Evolutionary conservation across 2,113 vertebrate genomes (phyloP), one percentile per base, ranked within the genome.

Genomic region (Chaetops frenatus): DNA sequence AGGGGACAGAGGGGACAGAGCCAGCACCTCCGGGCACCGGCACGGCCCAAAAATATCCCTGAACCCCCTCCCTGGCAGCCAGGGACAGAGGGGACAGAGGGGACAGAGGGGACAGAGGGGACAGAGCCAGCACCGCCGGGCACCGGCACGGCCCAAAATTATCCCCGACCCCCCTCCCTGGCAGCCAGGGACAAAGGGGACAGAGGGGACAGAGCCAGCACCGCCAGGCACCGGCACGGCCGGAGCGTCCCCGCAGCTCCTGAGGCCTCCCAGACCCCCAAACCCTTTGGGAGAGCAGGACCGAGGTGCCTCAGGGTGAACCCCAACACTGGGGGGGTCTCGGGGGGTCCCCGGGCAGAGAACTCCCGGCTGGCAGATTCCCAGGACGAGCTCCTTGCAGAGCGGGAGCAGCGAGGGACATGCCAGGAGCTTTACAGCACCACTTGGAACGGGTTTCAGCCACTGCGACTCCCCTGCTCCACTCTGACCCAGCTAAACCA

Each of bases 401-500:
- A 88, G 28, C 7, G n/a, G 89, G 83, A 92, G 67, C 89, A 54
- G 65, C 3, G 45, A 56, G 79, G 76, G 92, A 81, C 72, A 11
- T 79, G 92, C 87, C 95, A 71, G 92, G 77, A 92, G 89, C 67
- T 83, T 94, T 77, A 67, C 92, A 85, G n/a, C 92, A 86, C 53
- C 25, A 1, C 90, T 64, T 53, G 84, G 92, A 94, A 90, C 94
- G 77, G 71, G 85, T 95, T 92, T 47, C 94, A 93, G 90, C 90
- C 81, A 0, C 96, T 22, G 83, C 15, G 91, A 48, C 91, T 96
- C 91, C 92, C 51, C 14, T 47, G 87, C 85, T 86, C 71, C 65
- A 36, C 92, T 89, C 18, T 4, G 87, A 51, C 93, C 96, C 88
- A 73, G 96, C 22, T 35, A 92, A 97, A 96, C 96, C 95, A 90